A percentile compares a stretch with the other conserved stretches of the same genome.
Evolutionary conservation across 2,888 invertebrate species (phyloP).

Genomic region (Amblyteles armatorius): DNA sequence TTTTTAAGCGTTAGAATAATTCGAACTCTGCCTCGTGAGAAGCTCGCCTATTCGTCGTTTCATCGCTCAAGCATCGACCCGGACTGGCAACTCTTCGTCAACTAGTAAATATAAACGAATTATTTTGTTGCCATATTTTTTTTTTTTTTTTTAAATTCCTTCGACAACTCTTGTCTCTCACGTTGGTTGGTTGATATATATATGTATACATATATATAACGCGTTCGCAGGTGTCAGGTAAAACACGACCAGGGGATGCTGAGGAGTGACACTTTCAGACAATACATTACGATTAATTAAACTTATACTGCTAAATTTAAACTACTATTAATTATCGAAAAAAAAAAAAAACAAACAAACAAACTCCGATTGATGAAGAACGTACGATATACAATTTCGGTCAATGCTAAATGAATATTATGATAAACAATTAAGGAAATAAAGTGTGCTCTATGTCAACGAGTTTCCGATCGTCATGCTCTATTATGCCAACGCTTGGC

Average conservation of each 20-base stretch:
- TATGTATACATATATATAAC: constrained; percentile 11
- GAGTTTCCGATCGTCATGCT: constrained; percentile 33
- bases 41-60: constrained; percentile 23
- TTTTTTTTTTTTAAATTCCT: constrained; percentile 22
- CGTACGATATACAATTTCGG: constrained; percentile 79
- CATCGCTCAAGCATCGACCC: background rate
- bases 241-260: constrained; percentile 81
- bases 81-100: constrained; percentile 38
- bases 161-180: constrained; percentile 56
- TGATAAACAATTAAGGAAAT: constrained; percentile 81
- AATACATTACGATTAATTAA: constrained; percentile 84
- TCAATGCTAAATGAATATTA: constrained; percentile 84
- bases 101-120: constrained; percentile 19
- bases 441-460: constrained; percentile 84
- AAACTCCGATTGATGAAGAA: constrained; percentile 78
- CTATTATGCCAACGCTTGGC: background rate
- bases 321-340: constrained; percentile 81
- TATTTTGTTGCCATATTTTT: constrained; percentile 7
- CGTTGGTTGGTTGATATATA: constrained; percentile 41
- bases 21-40: constrained; percentile 42
- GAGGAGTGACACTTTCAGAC: constrained; percentile 84
- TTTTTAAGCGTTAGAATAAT: constrained; percentile 58
- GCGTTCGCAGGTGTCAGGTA: constrained; percentile 55
- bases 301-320: constrained; percentile 83
- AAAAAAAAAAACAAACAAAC: constrained; percentile 59